phyloP scores from a whole-genome alignment of 35 echinoderm and acorn worm species.

The Lytechinus variegatus region DNA sequence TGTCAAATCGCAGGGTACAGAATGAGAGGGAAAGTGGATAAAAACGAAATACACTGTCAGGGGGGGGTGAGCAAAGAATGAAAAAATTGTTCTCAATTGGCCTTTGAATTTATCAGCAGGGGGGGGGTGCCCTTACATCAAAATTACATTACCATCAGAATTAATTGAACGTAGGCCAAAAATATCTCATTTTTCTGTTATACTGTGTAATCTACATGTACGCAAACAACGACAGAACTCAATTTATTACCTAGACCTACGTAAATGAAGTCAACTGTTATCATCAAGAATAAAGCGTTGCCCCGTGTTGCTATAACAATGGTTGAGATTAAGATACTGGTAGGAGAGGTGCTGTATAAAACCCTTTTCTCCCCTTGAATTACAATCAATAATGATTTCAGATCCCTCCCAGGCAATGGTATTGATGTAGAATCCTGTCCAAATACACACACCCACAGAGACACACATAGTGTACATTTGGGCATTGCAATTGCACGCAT shows the following conservation, averaged over 20 bases:
- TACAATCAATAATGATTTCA: not conserved
- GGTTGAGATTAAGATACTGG: constrained; percentile 10
- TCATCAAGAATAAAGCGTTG: not conserved
- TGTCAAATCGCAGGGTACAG: no score
- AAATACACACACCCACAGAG: not conserved
- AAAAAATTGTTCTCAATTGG: no score
- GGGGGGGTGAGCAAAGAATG: no score
- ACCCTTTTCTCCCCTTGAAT: not conserved
- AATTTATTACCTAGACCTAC: not conserved
- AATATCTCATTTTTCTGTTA: no score
- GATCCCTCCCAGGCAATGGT: not conserved
- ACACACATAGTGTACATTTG: not conserved
- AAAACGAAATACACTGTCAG: no score
- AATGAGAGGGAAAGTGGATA: no score
- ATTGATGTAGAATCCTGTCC: not conserved
- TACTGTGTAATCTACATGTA: no score
- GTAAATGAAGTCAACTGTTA: not conserved
- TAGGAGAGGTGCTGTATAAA: not conserved
- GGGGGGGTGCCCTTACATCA: no score
- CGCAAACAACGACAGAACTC: not conserved
- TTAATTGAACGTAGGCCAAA: no score
- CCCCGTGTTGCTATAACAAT: not conserved
- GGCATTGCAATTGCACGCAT: not conserved
- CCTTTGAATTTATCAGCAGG: no score
- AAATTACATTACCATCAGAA: no score